These are phyloP conservation scores for Sceloporus tristichus DNA, from an alignment of 2,113 vertebrate species.

Conservation along the genomic window DNA sequence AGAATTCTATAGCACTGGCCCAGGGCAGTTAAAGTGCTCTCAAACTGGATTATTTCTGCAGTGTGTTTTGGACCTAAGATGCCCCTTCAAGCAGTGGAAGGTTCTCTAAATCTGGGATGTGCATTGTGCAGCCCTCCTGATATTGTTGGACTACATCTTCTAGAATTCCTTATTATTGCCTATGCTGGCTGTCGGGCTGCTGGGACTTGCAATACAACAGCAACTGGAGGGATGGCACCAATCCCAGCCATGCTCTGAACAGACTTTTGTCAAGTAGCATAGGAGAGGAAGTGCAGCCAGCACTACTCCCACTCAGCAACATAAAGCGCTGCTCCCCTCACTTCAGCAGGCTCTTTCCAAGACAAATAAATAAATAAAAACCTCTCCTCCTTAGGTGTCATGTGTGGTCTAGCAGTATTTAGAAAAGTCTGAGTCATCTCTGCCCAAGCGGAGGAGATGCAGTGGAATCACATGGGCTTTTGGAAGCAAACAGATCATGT, in stretches of 20 bases:
- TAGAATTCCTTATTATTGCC: too few species aligned
- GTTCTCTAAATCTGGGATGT: too few species aligned
- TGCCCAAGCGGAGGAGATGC: conserved; percentile 56
- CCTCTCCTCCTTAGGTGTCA: conserved; percentile 40
- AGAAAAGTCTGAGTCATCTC: conserved; percentile 62
- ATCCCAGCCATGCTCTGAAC: not conserved
- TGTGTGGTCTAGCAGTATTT: conserved; percentile 66
- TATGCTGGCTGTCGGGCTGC: too few species aligned
- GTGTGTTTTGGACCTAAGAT: too few species aligned
- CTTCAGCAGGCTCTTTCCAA: conserved; percentile 57
- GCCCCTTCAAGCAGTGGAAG: not conserved
- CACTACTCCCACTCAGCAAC: not conserved
- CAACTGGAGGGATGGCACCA: too few species aligned
- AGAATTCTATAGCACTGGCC: too few species aligned
- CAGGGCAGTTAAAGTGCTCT: too few species aligned
- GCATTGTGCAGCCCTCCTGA: too few species aligned
- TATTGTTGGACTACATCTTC: too few species aligned
- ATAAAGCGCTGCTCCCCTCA: conserved; percentile 38
- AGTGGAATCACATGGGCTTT: conserved; percentile 8
- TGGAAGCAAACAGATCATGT: conserved; percentile 42
- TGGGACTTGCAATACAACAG: too few species aligned
- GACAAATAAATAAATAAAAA: conserved; percentile 53
- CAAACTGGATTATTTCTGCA: too few species aligned
- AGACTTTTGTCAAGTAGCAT: not conserved
- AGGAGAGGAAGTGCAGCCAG: not conserved